These are phyloP conservation scores for Elanus axillaris DNA, from an alignment of 2,113 vertebrate species.

Conservation along the genomic window DNA sequence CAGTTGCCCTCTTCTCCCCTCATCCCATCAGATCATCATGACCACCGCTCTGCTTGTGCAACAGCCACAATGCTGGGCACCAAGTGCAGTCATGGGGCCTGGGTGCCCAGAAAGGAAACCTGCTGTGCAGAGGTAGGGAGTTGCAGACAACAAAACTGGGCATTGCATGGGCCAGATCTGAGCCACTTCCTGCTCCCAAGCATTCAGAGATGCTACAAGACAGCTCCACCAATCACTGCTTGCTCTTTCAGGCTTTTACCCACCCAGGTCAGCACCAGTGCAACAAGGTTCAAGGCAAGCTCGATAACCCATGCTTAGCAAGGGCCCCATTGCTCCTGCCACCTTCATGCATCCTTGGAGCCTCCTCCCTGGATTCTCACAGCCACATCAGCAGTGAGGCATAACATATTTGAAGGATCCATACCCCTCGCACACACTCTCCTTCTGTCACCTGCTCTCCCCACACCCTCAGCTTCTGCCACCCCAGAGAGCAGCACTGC, in stretches of 20 bases:
- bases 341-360: neutral
- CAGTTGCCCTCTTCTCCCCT: neutral
- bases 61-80: neutral
- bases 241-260: neutral
- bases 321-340: neutral
- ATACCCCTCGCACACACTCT: neutral
- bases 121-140: neutral
- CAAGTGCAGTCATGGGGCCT: rapidly evolving
- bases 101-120: rapidly evolving
- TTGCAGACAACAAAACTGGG: neutral
- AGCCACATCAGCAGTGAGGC: rapidly evolving
- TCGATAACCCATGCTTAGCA: neutral
- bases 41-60: neutral
- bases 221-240: neutral
- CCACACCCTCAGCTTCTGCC: neutral
- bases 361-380: neutral
- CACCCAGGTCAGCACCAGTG: rapidly evolving
- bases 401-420: neutral
- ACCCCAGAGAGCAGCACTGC: neutral
- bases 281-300: neutral
- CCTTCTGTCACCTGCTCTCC: neutral
- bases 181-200: neutral
- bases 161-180: neutral
- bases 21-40: neutral
- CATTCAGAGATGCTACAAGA: neutral